A percentile compares a stretch with the other conserved stretches of the same genome.
Evolutionary conservation across 2,797 vertebrate species (phyloP).

Genomic region (Chaetodon trifasciatus): DNA sequence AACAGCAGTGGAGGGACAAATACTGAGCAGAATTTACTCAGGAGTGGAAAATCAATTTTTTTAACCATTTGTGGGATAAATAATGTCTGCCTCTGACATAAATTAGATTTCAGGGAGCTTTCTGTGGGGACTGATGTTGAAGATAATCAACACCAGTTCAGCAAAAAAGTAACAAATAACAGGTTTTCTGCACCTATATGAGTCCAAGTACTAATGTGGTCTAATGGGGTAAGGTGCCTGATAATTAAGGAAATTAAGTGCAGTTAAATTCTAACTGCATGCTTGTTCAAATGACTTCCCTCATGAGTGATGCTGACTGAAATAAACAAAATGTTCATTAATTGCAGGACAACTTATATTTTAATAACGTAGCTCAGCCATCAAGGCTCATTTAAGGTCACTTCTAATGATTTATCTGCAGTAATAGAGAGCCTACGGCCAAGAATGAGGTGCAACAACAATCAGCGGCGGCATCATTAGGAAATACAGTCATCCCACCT

Average conservation of each 20-base stretch:
- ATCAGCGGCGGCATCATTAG: conserved; percentile 14
- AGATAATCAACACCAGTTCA: conserved; percentile 1
- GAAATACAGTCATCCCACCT: background rate
- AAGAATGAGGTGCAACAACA: conserved; percentile 13
- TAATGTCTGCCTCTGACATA: background rate
- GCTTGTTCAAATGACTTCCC: conserved; percentile 17
- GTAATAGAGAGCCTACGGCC: background rate
- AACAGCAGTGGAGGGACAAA: conserved; percentile 1
- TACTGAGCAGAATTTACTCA: background rate
- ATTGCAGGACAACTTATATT: conserved; percentile 6
- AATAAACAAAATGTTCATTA: conserved; percentile 6
- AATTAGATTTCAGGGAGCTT: conserved; percentile 4
- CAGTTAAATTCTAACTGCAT: background rate
- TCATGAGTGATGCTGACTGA: background rate
- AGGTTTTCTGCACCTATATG: background rate
- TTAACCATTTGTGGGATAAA: background rate
- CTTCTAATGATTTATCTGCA: background rate
- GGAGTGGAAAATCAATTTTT: conserved; percentile 1
- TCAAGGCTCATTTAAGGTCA: conserved; percentile 7
- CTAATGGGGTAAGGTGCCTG: background rate
- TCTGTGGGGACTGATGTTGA: background rate
- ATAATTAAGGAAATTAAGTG: background rate
- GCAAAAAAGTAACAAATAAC: background rate
- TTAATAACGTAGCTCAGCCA: conserved; percentile 8
- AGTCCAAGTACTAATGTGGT: background rate